phyloP scores from a whole-genome alignment of 2,797 vertebrate species.

The Furcifer pardalis region DNA sequence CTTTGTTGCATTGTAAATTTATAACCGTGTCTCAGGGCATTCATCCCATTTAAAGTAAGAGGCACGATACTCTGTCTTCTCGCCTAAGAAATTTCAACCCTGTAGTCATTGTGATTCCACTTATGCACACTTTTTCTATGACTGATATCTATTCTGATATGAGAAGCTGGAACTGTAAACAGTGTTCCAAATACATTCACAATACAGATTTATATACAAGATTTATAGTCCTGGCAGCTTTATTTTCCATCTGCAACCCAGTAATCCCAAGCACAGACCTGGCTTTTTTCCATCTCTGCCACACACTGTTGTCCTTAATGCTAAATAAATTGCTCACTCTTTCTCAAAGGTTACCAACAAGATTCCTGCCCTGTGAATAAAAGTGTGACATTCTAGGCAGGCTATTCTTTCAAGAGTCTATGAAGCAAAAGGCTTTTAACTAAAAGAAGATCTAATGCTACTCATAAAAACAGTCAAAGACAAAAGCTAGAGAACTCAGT shows the following conservation, averaged over 20 bases:
- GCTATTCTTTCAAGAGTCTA: neutral
- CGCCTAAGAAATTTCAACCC: neutral
- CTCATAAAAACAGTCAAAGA: neutral
- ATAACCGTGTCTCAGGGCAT: neutral
- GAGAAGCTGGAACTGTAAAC: neutral
- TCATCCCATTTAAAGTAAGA: neutral
- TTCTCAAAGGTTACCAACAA: neutral
- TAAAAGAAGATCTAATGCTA: neutral
- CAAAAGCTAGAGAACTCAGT: constrained; percentile 1
- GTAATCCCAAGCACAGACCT: neutral
- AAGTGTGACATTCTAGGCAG: neutral
- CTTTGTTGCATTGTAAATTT: neutral
- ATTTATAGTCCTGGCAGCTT: neutral
- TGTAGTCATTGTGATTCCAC: neutral
- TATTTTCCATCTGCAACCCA: neutral
- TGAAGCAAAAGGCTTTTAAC: neutral
- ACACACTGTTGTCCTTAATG: neutral
- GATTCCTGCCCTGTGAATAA: neutral
- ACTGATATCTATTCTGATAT: neutral
- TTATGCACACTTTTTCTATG: neutral
- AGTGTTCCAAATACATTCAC: neutral
- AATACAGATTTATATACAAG: neutral
- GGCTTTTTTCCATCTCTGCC: neutral
- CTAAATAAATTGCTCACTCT: neutral
- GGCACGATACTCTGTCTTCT: neutral